These are phyloP conservation scores for Stenopsyche tienmushanensis DNA, from an alignment of 1,140 invertebrate species.

Conservation along the genomic window DNA sequence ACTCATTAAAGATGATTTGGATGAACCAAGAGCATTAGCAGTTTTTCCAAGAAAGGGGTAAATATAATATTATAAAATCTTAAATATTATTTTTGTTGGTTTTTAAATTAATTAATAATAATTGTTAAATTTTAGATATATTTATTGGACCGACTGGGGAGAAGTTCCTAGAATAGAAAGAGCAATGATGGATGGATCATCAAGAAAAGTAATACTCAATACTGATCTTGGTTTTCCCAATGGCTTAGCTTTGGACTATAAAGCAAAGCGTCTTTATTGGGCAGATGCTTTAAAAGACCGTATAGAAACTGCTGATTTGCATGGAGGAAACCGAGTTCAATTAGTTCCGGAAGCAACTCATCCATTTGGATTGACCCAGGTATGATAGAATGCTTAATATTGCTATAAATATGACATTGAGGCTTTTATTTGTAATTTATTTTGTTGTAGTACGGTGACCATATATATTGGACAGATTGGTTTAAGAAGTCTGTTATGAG, in stretches of 20 bases:
- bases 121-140: constrained; percentile 55
- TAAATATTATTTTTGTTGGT: background rate
- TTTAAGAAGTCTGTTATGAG: constrained; percentile 77
- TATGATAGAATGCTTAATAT: constrained; percentile 40
- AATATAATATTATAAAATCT: constrained; percentile 38
- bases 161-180: constrained; percentile 80
- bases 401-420: background rate
- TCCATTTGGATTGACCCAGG: constrained; percentile 76
- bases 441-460: constrained; percentile 62
- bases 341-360: constrained; percentile 69
- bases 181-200: constrained; percentile 79
- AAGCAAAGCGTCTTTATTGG: constrained; percentile 79
- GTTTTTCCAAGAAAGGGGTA: constrained; percentile 76
- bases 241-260: constrained; percentile 85
- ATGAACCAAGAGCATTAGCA: constrained; percentile 76
- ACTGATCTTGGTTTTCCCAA: constrained; percentile 86
- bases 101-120: too few species aligned
- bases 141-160: constrained; percentile 94
- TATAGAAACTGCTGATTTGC: constrained; percentile 85
- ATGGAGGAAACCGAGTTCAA: constrained; percentile 76
- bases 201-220: constrained; percentile 71
- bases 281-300: constrained; percentile 86
- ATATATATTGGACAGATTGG: constrained; percentile 91
- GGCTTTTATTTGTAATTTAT: background rate
- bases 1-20: constrained; percentile 64